Base-by-base conservation (phyloP, 2,113 vertebrate genomes). In the Vicugna pacos region DNA sequence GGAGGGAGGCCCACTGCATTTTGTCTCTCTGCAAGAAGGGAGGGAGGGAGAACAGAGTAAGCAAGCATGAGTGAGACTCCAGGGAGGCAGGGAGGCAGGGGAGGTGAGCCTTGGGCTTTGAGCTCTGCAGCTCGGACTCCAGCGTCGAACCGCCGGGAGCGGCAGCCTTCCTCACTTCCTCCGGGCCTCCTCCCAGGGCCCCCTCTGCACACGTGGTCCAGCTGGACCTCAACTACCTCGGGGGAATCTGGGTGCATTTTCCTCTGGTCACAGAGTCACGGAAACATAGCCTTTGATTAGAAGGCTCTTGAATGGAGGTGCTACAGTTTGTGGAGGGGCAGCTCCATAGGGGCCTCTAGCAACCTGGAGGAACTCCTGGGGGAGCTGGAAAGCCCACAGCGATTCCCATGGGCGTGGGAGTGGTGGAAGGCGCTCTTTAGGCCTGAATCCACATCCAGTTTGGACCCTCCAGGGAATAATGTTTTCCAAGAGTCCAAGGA, bases 1-100 rank as follows among this genome's bases (percentile, higher is more conserved):
- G 98, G 93, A 99, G 8, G 81, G 97, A 96, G 54, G 93, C 98
- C 96, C 99, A 93, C 96, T 69, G 97, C 99, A 99, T 99, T 62
- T 26, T 87, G 98, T 91, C 52, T 89, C 92, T 95, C 83, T 95
- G 82, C 50, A 17, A 52, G 72, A 75, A 52, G 60, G 54, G 64
- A 85, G 64, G 94, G 76, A 62, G 64, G 94, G 76, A 62, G 17
- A 70, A 76, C 22, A 96, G 62, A 93, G 93, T 32, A 13, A 69
- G 77, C 19, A 20, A 24, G 32, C 8, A 4, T 76, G 54, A 87
- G 50, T 60, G 76, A 95, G 72, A 26, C 54, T 79, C 32, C 17
- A 7, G 26, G 26, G 56, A 67, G 73, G 56, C 46, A 52, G 60
- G 6, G 10, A 22, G 46, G 52, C 10, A 1, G 20, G 5, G 26